phyloP scores from a whole-genome alignment of 2,888 invertebrate species.

The Leptothorax acervorum region DNA sequence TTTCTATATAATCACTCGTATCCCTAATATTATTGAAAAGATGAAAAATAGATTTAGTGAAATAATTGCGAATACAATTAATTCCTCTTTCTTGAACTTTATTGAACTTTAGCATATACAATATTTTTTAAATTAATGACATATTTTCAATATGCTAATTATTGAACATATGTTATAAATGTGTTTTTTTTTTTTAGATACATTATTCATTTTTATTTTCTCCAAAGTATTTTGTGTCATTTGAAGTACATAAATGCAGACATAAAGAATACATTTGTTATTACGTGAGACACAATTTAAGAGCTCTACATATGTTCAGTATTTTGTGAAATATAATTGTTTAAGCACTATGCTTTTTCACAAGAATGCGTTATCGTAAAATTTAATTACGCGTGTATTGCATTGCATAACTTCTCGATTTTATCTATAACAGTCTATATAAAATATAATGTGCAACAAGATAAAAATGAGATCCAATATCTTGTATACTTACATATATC shows the following conservation, averaged over 20 bases:
- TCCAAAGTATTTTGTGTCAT: not conserved
- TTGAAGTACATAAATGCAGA: not conserved
- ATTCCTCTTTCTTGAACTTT: not conserved
- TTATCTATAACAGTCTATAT: not conserved
- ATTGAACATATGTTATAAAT: not conserved
- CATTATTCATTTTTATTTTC: not conserved
- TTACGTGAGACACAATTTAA: not conserved
- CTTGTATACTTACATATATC: not conserved
- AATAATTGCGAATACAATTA: conserved; percentile 5
- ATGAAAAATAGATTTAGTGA: not conserved
- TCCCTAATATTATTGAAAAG: not conserved
- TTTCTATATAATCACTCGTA: not conserved
- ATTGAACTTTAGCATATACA: too few relatives aligned
- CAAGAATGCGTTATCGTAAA: not conserved
- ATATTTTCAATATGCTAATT: not conserved
- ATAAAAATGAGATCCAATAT: not conserved
- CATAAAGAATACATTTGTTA: not conserved
- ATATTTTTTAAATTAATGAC: not conserved
- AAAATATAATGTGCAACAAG: not conserved
- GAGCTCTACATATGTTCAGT: not conserved
- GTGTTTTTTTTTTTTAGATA: not conserved
- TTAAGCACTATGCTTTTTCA: not conserved
- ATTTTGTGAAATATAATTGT: not conserved
- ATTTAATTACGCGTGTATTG: not conserved
- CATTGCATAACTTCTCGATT: not conserved